Evolutionary conservation across 2,113 vertebrate species (phyloP).

Genomic region (Amblyopsis rosae): DNA sequence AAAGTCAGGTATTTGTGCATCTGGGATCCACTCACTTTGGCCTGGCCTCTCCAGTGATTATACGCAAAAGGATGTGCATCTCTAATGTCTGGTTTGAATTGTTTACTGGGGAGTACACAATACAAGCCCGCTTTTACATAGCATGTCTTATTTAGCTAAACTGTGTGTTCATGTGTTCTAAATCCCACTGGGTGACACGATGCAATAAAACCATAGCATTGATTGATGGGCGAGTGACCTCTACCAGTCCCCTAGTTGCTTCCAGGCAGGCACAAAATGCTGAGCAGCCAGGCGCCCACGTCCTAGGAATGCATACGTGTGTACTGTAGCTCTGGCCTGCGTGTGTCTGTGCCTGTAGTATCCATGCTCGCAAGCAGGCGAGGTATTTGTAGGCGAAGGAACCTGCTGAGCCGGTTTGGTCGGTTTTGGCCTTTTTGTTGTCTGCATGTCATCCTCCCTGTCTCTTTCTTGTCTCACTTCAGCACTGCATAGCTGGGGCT

Average conservation of each 20-base stretch:
- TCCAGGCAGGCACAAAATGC: slow-evolving; percentile 60
- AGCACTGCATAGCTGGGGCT: slow-evolving; percentile 23
- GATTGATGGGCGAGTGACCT: slow-evolving; percentile 56
- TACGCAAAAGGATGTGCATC: not conserved
- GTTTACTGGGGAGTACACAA: slow-evolving; percentile 2
- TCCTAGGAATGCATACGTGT: slow-evolving; percentile 22
- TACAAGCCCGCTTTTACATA: not conserved
- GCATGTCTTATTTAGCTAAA: too few relatives aligned
- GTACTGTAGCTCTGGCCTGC: slow-evolving; percentile 23
- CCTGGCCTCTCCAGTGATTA: too few relatives aligned
- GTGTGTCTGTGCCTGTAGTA: slow-evolving; percentile 43
- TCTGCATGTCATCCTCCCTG: slow-evolving; percentile 8
- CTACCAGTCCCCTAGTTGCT: slow-evolving; percentile 28
- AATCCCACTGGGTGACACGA: slow-evolving; percentile 9
- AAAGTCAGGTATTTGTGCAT: not conserved
- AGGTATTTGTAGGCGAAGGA: slow-evolving; percentile 52
- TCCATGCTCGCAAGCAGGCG: slow-evolving; percentile 53
- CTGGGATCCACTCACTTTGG: too few relatives aligned
- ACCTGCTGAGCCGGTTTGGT: slow-evolving; percentile 66
- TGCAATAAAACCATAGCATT: not conserved
- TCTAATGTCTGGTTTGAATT: too few relatives aligned
- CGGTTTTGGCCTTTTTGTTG: slow-evolving; percentile 48
- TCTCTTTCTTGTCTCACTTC: slow-evolving; percentile 20
- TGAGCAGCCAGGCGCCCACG: slow-evolving; percentile 53
- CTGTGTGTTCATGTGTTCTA: not conserved